Base-by-base conservation (phyloP, 2,888 invertebrate species). In the Caenorhabditis drosophilae region DNA sequence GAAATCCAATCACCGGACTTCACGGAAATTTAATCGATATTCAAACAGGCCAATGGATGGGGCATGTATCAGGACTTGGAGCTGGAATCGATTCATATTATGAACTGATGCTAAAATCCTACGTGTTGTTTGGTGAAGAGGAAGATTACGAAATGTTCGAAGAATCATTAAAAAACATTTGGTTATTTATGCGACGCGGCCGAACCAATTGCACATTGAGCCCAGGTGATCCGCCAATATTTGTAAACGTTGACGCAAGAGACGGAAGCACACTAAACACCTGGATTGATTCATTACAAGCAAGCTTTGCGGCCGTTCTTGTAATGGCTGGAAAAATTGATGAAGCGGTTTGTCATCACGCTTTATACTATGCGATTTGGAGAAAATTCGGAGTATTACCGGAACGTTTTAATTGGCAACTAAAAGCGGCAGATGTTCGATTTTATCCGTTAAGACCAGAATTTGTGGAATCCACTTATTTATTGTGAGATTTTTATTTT, bases 381-480 rank as follows among this genome's bases (percentile, higher is more conserved):
- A 86, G 86, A 70, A 85, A 87, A 62, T 89, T 87, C 77, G 87
- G 87, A 35, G 85, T 86, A 41, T 79, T 89, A 18, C 89, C 88
- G 4, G 87, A 87, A 70, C 76, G 87, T 25, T 84, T 64, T 78
- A 87, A 87, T 71, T 87, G 86, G 86, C 77, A 84, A 51, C 64
- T 82, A 41, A 82, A 85, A 16, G 80, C 84, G 48, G 87, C 89
- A 1, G 88, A 88, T 79, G 87, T 89, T 16, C 75, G 84, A 12
- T 89, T 89, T 80, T 89, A 89, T 76, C 89, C 89, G n/a, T 84
- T 89, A 15, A 80, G 89, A 16, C 89, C 89, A 18, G 89, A 89
- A 77, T 85, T 89, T 40, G 86, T 87, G 1, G 89, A 89, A 83
- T 88, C 88, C 1, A 89, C 89, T 1, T 89, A 89, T 82, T 84